Evolutionary conservation across 2,888 invertebrate species (phyloP), one percentile per base, ranked within the genome.

Genomic region (Tipula lateralis): DNA sequence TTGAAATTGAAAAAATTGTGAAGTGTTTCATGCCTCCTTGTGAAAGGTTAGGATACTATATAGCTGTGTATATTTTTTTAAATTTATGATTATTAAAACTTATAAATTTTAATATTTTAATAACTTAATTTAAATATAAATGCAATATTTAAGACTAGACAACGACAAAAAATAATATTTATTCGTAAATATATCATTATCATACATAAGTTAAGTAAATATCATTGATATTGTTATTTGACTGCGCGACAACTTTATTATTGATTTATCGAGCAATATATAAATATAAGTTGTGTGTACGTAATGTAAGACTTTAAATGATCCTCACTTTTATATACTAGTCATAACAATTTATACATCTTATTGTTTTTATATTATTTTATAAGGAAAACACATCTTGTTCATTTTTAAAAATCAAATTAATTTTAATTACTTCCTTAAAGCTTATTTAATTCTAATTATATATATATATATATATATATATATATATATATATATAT

Each of bases 61-160:
- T 9, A n/a, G n/a, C 9, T 24, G 9, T 24, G 1, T 24, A 24
- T 7, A 66, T 66, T 66, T 66, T 16, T 19, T 44, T n/a, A 50
- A 50, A 16, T 50, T 66, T 66, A 66, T 66, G 66, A 66, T 66
- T 24, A 66, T n/a, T 24, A 66, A 19, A 66, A 24, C 7, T 66
- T 66, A 66, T 24, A 24, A 66, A 44, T 4, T 44, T 44, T 44
- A n/a, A 4, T 24, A 3, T 66, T 66, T 66, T 24, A 24, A 66
- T 66, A 66, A 66, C 66, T 66, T 24, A 66, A 66, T 66, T 66
- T 66, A 66, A 66, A 66, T 66, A 66, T 66, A 24, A 66, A 66
- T 66, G 66, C 66, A 6, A 24, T 24, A 24, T 66, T 66, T 24
- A 66, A 24, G 66, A 66, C 66, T 66, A 66, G 66, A 66, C 66